phyloP scores from a whole-genome alignment of 2,113 vertebrate species.

The Nannobrachium achirus region DNA sequence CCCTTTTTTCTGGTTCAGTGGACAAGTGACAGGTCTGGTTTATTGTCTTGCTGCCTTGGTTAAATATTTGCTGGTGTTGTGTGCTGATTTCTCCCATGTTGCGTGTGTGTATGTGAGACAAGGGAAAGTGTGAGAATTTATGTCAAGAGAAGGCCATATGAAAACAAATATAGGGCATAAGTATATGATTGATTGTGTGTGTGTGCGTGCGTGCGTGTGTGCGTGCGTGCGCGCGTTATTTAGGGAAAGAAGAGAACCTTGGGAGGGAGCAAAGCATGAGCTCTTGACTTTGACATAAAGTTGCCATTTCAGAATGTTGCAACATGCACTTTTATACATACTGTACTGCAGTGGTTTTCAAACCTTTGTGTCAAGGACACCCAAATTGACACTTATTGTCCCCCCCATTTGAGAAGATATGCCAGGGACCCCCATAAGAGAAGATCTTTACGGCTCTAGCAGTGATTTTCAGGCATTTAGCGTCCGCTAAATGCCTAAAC shows the following conservation, averaged over 20 bases:
- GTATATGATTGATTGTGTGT: background rate
- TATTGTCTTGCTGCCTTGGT: background rate
- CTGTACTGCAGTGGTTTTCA: too few relatives aligned
- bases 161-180: background rate
- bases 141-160: background rate
- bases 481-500: too few relatives aligned
- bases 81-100: too few relatives aligned
- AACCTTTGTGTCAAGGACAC: too few relatives aligned
- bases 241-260: conserved; percentile 22
- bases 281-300: conserved; percentile 19
- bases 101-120: background rate
- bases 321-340: too few relatives aligned
- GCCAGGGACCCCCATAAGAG: too few relatives aligned
- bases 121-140: too few relatives aligned
- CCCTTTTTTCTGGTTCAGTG: background rate
- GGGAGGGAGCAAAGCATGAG: conserved; percentile 31
- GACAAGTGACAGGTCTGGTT: background rate
- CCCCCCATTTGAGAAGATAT: too few relatives aligned
- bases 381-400: too few relatives aligned
- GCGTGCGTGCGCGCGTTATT: conserved; percentile 30
- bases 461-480: too few relatives aligned
- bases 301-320: conserved; percentile 31
- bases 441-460: too few relatives aligned
- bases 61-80: background rate
- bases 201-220: conserved; percentile 5